These are phyloP conservation scores for Cyprinodon diabolis DNA, from an alignment of 2,797 vertebrate species.

Conservation along the genomic window DNA sequence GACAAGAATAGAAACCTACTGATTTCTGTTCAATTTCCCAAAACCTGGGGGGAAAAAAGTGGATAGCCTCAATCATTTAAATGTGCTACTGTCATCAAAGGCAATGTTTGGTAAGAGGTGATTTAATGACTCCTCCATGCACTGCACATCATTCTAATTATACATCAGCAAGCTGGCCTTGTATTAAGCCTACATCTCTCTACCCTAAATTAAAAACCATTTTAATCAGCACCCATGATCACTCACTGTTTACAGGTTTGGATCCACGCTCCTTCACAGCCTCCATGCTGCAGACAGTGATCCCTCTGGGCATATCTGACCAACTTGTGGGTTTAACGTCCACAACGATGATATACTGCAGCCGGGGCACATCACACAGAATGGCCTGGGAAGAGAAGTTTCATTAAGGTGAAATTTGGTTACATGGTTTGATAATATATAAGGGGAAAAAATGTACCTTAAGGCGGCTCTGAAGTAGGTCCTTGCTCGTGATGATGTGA, in stretches of 20 bases:
- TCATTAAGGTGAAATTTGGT: constrained; percentile 8
- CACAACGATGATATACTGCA: constrained; percentile 91
- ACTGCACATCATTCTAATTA: constrained; percentile 54
- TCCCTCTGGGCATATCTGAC: constrained; percentile 88
- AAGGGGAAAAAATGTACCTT: constrained; percentile 80
- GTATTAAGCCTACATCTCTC: constrained; percentile 47
- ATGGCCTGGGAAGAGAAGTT: constrained; percentile 83
- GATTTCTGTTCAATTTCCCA: background rate
- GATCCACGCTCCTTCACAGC: constrained; percentile 91
- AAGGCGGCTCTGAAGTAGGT: constrained; percentile 91
- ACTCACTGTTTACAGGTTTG: constrained; percentile 84
- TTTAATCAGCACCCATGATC: constrained; percentile 50
- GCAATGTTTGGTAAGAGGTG: background rate
- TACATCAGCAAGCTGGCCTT: constrained; percentile 43
- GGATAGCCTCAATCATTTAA: too few species aligned
- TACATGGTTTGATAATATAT: constrained; percentile 1
- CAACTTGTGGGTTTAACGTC: constrained; percentile 87
- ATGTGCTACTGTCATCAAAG: background rate
- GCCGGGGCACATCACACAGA: constrained; percentile 87
- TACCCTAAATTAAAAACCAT: constrained; percentile 62
- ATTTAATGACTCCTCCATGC: constrained; percentile 24
- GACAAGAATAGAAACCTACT: background rate
- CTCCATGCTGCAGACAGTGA: constrained; percentile 90
- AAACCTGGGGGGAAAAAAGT: too few species aligned
- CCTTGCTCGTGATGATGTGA: constrained; percentile 97